phyloP scores from a whole-genome alignment of 1,140 invertebrate genomes.

The Hypsibius dujardini region DNA sequence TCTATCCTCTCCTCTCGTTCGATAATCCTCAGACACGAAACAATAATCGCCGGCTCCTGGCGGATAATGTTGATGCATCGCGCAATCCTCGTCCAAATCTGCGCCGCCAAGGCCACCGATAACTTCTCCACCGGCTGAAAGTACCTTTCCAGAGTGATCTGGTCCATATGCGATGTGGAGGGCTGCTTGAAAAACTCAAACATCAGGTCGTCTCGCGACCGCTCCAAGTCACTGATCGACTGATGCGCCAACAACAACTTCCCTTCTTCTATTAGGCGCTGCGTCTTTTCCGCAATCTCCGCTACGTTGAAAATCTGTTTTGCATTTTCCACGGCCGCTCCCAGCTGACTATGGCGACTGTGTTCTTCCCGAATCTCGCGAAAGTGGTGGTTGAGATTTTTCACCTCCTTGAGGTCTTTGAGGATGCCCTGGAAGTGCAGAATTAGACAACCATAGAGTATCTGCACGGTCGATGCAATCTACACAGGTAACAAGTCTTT shows the following conservation, averaged over 20 bases:
- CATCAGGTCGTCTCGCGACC: constrained; percentile 79
- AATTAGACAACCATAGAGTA: too few species aligned
- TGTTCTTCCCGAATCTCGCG: constrained; percentile 76
- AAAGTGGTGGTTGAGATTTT: constrained; percentile 54
- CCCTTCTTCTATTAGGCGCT: constrained; percentile 79
- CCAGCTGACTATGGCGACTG: constrained; percentile 54
- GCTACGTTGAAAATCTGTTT: constrained; percentile 96
- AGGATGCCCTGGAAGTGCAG: constrained; percentile 29
- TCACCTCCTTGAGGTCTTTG: constrained; percentile 56
- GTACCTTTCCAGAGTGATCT: constrained; percentile 60
- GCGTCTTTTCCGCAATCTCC: constrained; percentile 82
- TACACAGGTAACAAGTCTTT: too few species aligned
- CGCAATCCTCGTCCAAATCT: constrained; percentile 68
- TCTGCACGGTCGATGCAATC: too few species aligned
- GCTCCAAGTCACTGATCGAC: constrained; percentile 61
- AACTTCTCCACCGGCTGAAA: constrained; percentile 84
- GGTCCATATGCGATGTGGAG: constrained; percentile 58
- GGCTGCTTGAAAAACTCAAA: constrained; percentile 84
- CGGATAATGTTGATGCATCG: constrained; percentile 79
- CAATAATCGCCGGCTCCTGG: constrained; percentile 84
- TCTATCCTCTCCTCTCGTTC: constrained; percentile 87
- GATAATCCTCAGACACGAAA: constrained; percentile 84
- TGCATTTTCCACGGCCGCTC: constrained; percentile 89
- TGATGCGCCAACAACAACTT: constrained; percentile 85
- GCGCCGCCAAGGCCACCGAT: constrained; percentile 72